Percentiles rank a stretch among this genome's conserved stretches.
These are phyloP conservation scores for Synergus gifuensis DNA, from an alignment of 2,888 invertebrate genomes.

Conservation along the genomic window DNA sequence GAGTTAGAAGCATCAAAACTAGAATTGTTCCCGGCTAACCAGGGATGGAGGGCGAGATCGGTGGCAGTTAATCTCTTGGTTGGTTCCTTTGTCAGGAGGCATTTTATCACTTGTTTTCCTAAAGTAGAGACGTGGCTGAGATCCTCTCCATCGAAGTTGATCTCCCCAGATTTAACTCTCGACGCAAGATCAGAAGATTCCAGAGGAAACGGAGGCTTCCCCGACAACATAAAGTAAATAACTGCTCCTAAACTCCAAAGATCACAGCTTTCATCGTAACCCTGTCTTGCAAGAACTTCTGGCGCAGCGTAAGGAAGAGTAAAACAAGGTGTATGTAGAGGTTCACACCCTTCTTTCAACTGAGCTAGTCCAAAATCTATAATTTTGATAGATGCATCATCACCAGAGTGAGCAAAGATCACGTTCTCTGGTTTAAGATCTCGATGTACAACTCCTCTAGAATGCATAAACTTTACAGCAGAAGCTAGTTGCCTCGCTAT, in stretches of 20 bases:
- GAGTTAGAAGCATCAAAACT: slow-evolving; percentile 28
- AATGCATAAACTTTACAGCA: slow-evolving; percentile 92
- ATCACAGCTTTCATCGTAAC: slow-evolving; percentile 96
- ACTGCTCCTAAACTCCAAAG: slow-evolving; percentile 98
- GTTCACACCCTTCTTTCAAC: slow-evolving; percentile 82
- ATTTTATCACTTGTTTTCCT: slow-evolving; percentile 87
- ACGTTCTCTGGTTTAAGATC: slow-evolving; percentile 96
- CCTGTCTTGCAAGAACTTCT: slow-evolving; percentile 88
- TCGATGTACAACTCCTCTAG: slow-evolving; percentile 90
- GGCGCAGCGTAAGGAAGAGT: slow-evolving; percentile 97
- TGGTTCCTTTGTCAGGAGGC: slow-evolving; percentile 89
- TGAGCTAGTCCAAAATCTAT: slow-evolving; percentile 98
- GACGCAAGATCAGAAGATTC: slow-evolving; percentile 87
- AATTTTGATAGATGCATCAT: slow-evolving; percentile 87
- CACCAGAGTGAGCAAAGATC: slow-evolving; percentile 82
- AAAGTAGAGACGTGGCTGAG: slow-evolving; percentile 86
- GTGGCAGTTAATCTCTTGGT: slow-evolving; percentile 84
- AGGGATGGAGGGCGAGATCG: slow-evolving; percentile 84
- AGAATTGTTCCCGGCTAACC: slow-evolving; percentile 79
- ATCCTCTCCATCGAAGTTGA: slow-evolving; percentile 85
- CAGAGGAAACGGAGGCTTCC: slow-evolving; percentile 91
- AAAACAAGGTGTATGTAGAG: slow-evolving; percentile 92
- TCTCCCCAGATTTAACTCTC: slow-evolving; percentile 88
- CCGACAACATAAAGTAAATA: slow-evolving; percentile 92
- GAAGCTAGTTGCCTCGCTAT: slow-evolving; percentile 90